Conservation (phyloP, 2,797 vertebrate species). For the Streptopelia turtur region DNA sequence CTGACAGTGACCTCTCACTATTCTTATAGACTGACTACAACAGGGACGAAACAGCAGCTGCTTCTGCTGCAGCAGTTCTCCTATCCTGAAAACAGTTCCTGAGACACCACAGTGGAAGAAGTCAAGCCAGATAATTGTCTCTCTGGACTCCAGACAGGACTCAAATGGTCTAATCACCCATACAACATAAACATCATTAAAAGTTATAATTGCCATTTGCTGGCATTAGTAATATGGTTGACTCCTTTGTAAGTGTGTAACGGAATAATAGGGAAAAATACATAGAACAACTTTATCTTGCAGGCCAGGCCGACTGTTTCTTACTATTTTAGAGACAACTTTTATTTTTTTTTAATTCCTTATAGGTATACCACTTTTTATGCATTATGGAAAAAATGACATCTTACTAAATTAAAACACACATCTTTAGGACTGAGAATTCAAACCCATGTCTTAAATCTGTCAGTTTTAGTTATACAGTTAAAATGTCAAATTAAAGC, state of each 20-base stretch:
- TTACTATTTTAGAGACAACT: background rate
- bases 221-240: background rate
- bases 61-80: background rate
- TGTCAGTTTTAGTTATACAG: conserved; percentile 12
- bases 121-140: background rate
- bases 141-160: background rate
- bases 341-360: background rate
- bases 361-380: background rate
- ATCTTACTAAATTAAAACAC: background rate
- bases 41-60: background rate
- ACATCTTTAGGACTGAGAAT: background rate
- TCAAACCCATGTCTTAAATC: background rate
- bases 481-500: conserved; percentile 8
- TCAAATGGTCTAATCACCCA: background rate
- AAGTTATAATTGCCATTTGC: background rate
- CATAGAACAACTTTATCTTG: background rate
- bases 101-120: background rate
- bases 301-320: background rate
- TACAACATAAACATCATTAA: background rate
- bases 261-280: background rate
- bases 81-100: background rate
- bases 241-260: background rate
- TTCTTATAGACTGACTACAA: fast-evolving
- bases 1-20: background rate
- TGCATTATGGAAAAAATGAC: background rate